Evolutionary conservation across 2,797 vertebrate species (phyloP), one percentile per base, ranked within the genome.

Genomic region (Sebastes diploproa): DNA sequence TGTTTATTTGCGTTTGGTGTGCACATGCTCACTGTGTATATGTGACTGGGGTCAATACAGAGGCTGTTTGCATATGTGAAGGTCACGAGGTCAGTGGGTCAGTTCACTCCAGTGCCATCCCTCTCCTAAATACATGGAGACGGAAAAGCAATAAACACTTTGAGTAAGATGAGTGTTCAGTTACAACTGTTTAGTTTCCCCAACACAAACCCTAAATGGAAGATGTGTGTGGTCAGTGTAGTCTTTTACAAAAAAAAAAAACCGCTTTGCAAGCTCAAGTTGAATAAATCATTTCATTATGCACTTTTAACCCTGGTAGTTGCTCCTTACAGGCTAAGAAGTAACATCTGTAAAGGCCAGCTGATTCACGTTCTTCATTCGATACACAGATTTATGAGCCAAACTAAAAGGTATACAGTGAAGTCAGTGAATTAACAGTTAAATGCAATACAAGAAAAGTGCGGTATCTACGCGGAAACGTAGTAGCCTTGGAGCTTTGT

Each of bases 81-180:
- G 78, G 84, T 76, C 81, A 71, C 8, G 0, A 27, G 89, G 91
- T 93, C 87, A 88, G 62, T 38, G 32, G 84, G 89, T 86, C 84
- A 75, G 52, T 69, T 86, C 73, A 77, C 71, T 32, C 72, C 81
- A 72, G 79, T 64, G 61, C 66, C 68, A 52, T 80, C 71, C 78
- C 59, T 63, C 65, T 69, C n/a, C 65, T 65, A 71, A 89, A 87
- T 87, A 72, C 77, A 71, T 1, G 4, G 71, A 89, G 91, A 92
- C 92, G 90, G 90, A 92, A 92, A 91, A 94, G 90, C 91, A 93
- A 92, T 92, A 94, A 92, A 92, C 89, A 82, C 65, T 42, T 16
- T 25, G 61, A 77, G 66, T 63, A 29, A 81, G 88, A 67, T 77
- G 55, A 75, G 80, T 2, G 12, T 67, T 72, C 36, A 56, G 52